Base-by-base conservation (phyloP, 2,888 invertebrate species). In the Phyto melanocephala region DNA sequence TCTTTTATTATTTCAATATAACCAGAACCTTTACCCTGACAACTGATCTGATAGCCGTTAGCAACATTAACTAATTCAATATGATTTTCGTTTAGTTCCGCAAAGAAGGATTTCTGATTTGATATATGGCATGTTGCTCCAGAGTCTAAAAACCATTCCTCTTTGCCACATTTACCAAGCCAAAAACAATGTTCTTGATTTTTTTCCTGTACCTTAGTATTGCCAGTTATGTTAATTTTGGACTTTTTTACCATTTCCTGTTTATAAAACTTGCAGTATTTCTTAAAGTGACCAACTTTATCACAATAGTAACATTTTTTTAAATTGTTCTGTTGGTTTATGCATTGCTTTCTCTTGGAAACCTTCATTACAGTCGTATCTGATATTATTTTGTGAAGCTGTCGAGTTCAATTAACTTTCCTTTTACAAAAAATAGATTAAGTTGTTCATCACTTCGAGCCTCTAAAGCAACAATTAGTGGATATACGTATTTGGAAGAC, bases 181-280 rank as follows among this genome's bases (percentile, higher is more conserved):
- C 45, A 33, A 58, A 71, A 60, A 35, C 71, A 50, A 35, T 60
- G 28, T 11, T 60, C 42, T 45, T 62, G 10, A 62, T 28, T 42
- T 11, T 10, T 24, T 13, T 40, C 13, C 8, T 37, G 2, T 22
- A 6, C 20, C 2, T 24, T 40, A 11, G 52, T n/a, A 68, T 22
- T n/a, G 42, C 6, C 33, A 5, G 70, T 56, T 13, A 72, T 35
- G 10, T 62, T 72, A 7, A 72, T 40, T 35, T 35, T 45, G 11
- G 35, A 37, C 20, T 56, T 60, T 10, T 60, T 71, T 28, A 15
- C 40, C 20, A 60, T 11, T 13, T 5, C 11, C 24, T 71, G 45
- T 28, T 71, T 71, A n/a, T 42, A 71, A 60, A 60, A 37, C 22
- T 47, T 60, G n/a, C 71, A 71, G 24, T 71, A 37, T 47, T 71